Base-by-base conservation (phyloP, 2,888 invertebrate species). In the Argyra leucocephala region DNA sequence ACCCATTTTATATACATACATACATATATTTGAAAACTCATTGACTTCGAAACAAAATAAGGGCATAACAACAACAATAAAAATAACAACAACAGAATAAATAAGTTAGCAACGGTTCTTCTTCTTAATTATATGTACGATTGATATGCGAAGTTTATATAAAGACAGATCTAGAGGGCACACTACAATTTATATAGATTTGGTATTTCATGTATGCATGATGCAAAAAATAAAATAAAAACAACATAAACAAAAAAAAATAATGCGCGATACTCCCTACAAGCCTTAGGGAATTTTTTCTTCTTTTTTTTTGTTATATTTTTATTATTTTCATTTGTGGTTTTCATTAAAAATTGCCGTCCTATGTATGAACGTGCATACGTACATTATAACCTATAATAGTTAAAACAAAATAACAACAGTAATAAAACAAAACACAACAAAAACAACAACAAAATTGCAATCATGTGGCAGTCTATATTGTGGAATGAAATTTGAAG, bases 121-220 rank as follows among this genome's bases (percentile, higher is more conserved):
- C 48, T 48, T 48, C 48, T 48, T 48, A 48, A 48, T 48, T 48
- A 48, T 48, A 48, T 48, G 48, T 48, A 48, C 48, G n/a, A 48
- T 48, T 48, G 48, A 48, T 48, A 48, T 48, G 48, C 48, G 48
- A 48, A 48, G 48, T 48, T 48, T 18, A 48, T n/a, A n/a, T 48
- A 48, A 48, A 48, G 48, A 48, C 48, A 48, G 48, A 18, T 48
- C 48, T 48, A n/a, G 48, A 48, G 48, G 48, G 48, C 48, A n/a
- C n/a, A n/a, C n/a, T n/a, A n/a, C n/a, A n/a, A n/a, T 48, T 15
- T n/a, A 48, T 48, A 18, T 18, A 48, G 48, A 18, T 48, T 48
- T 48, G 18, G 18, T 5, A n/a, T 9, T 48, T 48, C 48, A 48
- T 48, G 48, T 18, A 48, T 48, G 48, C 48, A 48, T 48, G 48